Evolutionary conservation across 1,140 invertebrate genomes (phyloP), one percentile per base, ranked within the genome.

Genomic region (Drosophila chauvacae): DNA sequence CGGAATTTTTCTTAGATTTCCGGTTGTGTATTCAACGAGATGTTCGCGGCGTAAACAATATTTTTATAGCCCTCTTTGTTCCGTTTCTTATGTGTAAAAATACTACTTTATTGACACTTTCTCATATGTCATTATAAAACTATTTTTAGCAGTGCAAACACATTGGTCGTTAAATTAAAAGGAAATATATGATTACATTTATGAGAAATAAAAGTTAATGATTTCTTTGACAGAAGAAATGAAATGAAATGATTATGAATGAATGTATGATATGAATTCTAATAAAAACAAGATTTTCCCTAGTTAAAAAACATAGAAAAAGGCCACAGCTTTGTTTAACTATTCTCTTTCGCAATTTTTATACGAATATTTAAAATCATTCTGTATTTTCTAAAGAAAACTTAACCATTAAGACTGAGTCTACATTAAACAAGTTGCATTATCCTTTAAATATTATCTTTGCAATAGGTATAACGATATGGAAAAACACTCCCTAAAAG

Each of bases 111-210:
- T 37, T 55, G 20, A 3, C 18, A 23, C 18, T 18, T 18, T 51
- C 33, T 53, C 6, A 33, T 4, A 18, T 33, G 28, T 18, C 10
- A 13, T 33, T 2, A 51, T 33, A 4, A 4, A 35, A 20, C 11
- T 37, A 37, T 55, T 55, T 37, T 55, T 55, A 55, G 20, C 51
- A 14, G 11, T 55, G 33, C 30, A 37, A 37, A 55, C 0, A 13
- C 30, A 23, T 37, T 4, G 18, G 18, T 55, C 7, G 13, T 10
- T 20, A 23, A 23, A 37, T 20, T 10, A 37, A 55, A 16, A 20
- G 18, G 35, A 7, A 14, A 14, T 18, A 20, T 23, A 23, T 35
- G 33, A 5, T 35, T 55, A 20, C 30, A 20, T 53, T 55, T 23
- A 55, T 20, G 30, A 13, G 4, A 16, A 14, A 20, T 55, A 55